A percentile compares a stretch with the other conserved stretches of the same genome.
phyloP scores from a whole-genome alignment of 2,888 invertebrate species.

The Andricus quercusramuli region DNA sequence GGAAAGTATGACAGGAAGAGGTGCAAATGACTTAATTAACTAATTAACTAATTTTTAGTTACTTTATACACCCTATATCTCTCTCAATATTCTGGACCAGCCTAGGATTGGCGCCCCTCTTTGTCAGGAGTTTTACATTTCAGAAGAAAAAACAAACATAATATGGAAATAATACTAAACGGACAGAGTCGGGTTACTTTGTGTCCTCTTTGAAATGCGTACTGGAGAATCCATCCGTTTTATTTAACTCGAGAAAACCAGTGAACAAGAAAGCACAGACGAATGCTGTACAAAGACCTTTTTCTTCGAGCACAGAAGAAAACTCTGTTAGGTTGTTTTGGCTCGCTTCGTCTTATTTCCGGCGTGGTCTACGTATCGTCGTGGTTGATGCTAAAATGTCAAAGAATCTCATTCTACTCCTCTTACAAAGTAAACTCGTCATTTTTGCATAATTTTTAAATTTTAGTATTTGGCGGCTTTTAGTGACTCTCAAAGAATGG shows the following conservation, averaged over 20 bases:
- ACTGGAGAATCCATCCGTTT: conserved; percentile 7
- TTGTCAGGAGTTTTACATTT: not conserved
- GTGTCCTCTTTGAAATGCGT: not conserved
- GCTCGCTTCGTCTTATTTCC: conserved; percentile 32
- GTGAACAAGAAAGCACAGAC: conserved; percentile 36
- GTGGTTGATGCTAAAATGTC: conserved; percentile 14
- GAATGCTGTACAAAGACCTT: conserved; percentile 33
- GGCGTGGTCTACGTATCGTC: conserved; percentile 14
- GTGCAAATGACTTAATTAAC: too few species aligned
- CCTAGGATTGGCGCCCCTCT: too few species aligned
- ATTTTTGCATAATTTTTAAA: not conserved
- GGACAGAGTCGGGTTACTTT: conserved; percentile 9
- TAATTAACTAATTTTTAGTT: too few species aligned
- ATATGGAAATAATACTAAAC: conserved; percentile 24
- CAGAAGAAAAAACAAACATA: conserved; percentile 3
- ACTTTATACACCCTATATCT: too few species aligned
- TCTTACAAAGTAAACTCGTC: conserved; percentile 10
- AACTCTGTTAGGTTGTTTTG: conserved; percentile 33
- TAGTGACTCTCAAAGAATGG: too few species aligned
- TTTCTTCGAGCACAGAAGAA: conserved; percentile 17
- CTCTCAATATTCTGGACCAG: too few species aligned
- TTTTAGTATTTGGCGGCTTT: too few species aligned
- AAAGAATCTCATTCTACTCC: conserved; percentile 6
- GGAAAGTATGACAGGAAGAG: too few species aligned
- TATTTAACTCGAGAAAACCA: conserved; percentile 27